Conservation (phyloP, 1,140 invertebrate species). For the Drosophila murphyi region DNA sequence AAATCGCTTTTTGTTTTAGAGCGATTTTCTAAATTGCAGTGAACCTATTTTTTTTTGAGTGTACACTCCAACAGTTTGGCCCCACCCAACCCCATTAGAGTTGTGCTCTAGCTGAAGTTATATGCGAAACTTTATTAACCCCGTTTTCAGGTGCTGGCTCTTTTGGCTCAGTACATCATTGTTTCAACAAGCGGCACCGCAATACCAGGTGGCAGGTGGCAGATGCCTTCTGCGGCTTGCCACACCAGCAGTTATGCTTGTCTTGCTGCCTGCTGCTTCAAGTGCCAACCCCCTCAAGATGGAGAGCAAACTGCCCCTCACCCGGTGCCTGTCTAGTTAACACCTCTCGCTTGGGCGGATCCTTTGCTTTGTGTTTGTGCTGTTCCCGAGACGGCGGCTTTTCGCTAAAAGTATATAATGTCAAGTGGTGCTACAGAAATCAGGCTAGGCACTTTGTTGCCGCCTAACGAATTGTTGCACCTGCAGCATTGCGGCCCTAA, state of each 20-base stretch:
- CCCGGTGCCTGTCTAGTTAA: background rate
- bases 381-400: conserved; percentile 45
- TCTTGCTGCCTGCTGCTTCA: conserved; percentile 2
- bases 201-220: conserved; percentile 6
- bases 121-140: conserved; percentile 78
- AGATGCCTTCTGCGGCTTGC: conserved; percentile 24
- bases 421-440: conserved; percentile 59
- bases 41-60: background rate
- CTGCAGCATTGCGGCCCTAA: conserved; percentile 11
- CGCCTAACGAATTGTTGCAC: conserved; percentile 3
- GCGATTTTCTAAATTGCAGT: no score
- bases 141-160: conserved; percentile 52
- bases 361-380: conserved; percentile 35
- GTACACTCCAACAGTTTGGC: background rate
- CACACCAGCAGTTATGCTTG: conserved; percentile 5
- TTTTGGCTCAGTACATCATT: conserved; percentile 41
- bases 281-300: conserved; percentile 4
- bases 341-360: background rate
- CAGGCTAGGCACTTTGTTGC: conserved; percentile 53
- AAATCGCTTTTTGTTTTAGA: no score
- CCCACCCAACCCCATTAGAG: background rate
- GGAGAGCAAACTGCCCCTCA: no score
- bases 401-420: conserved; percentile 74
- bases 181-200: conserved; percentile 42
- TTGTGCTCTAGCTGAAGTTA: conserved; percentile 2